These are phyloP conservation scores for Mallotus villosus DNA, from an alignment of 2,797 vertebrate genomes.

Conservation along the genomic window DNA sequence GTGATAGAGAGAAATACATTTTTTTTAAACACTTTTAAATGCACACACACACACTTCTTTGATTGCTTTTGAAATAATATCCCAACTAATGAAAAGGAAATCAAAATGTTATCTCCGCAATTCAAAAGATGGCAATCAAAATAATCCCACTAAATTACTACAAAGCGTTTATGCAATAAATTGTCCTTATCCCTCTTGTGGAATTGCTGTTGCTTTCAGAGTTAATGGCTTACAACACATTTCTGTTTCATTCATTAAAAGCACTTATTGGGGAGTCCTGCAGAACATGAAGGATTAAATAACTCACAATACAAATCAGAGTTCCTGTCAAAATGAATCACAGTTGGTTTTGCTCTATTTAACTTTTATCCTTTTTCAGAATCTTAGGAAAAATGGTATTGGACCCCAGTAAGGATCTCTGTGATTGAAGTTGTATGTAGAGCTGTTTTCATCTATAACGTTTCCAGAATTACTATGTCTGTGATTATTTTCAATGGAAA, in stretches of 20 bases:
- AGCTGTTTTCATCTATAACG: too few relatives aligned
- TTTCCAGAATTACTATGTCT: too few relatives aligned
- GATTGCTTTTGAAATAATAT: conserved; percentile 20
- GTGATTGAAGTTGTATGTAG: too few relatives aligned
- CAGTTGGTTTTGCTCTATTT: conserved; percentile 22
- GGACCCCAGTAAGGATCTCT: too few relatives aligned
- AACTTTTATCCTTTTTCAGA: conserved; percentile 41
- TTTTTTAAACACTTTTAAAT: neutral
- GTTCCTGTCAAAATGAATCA: conserved; percentile 55
- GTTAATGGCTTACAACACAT: conserved; percentile 69
- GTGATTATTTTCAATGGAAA: too few relatives aligned
- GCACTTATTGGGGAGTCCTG: conserved; percentile 66
- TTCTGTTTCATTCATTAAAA: conserved; percentile 68
- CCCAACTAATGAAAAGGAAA: conserved; percentile 47
- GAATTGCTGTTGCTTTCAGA: conserved; percentile 66
- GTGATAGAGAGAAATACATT: neutral
- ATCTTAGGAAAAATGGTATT: too few relatives aligned
- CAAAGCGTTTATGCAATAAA: conserved; percentile 57
- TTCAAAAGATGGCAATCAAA: conserved; percentile 43
- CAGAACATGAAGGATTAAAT: conserved; percentile 62
- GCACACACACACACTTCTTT: neutral
- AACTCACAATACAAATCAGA: conserved; percentile 45
- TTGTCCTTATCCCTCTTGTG: conserved; percentile 49
- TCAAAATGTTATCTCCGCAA: conserved; percentile 49
- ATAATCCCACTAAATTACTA: conserved; percentile 40